These are phyloP conservation scores for Asteroscopus sphinx DNA, from an alignment of 2,888 invertebrate species.

Conservation along the genomic window DNA sequence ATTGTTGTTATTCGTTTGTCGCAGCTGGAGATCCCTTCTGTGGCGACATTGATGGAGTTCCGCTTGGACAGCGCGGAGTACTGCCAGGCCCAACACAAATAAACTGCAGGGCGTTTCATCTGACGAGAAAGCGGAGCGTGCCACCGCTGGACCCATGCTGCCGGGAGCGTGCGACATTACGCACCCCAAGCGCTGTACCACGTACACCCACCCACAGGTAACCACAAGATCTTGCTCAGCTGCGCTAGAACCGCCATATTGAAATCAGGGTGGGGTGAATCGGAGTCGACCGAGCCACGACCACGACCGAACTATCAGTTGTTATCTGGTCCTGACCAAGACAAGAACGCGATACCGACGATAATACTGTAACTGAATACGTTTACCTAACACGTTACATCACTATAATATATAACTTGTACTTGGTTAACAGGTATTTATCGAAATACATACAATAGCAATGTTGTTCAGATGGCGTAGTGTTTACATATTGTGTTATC, in stretches of 20 bases:
- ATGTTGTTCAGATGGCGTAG: conserved; percentile 67
- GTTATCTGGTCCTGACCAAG: conserved; percentile 75
- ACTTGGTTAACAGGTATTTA: conserved; percentile 64
- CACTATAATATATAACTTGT: conserved; percentile 52
- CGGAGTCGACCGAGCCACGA: conserved; percentile 47
- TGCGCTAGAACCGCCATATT: conserved; percentile 52
- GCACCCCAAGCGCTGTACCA: conserved; percentile 78
- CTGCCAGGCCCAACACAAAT: conserved; percentile 99
- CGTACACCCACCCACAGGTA: conserved; percentile 81
- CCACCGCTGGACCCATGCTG: conserved; percentile 82
- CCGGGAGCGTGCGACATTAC: conserved; percentile 77
- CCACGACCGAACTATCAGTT: conserved; percentile 61
- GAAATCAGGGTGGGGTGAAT: conserved; percentile 59
- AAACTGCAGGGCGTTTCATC: conserved; percentile 87
- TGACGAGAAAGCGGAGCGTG: conserved; percentile 72
- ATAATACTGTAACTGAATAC: conserved; percentile 47
- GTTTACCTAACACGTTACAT: conserved; percentile 62
- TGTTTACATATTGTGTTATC: conserved; percentile 84
- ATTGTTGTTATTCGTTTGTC: conserved; percentile 75
- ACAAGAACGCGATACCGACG: conserved; percentile 62
- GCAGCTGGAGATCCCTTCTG: conserved; percentile 96
- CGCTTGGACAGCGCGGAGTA: conserved; percentile 99
- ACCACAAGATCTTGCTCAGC: conserved; percentile 14
- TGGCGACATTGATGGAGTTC: conserved; percentile 99
- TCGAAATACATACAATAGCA: conserved; percentile 66